phyloP scores from a whole-genome alignment of 2,888 invertebrate species.

The Allacma fusca region DNA sequence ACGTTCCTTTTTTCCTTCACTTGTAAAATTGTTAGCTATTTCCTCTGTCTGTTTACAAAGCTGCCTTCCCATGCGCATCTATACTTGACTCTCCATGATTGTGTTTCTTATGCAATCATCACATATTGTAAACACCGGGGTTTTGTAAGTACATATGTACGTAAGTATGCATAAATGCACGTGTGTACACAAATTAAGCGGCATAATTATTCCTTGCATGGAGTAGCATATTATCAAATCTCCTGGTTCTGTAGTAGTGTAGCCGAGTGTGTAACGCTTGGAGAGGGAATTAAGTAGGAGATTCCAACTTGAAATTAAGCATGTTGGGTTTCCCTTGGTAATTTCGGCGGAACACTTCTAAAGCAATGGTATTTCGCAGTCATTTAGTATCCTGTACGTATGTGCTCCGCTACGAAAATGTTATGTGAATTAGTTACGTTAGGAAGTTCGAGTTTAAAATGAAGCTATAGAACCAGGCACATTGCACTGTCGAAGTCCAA shows the following conservation, averaged over 20 bases:
- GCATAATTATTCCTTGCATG: no score
- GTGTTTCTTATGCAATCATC: neutral
- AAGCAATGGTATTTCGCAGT: neutral
- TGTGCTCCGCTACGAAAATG: neutral
- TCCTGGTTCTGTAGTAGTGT: neutral
- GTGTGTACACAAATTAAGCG: no score
- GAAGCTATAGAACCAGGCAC: neutral
- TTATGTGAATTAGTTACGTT: neutral
- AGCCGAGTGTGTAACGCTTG: neutral
- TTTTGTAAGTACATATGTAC: conserved; percentile 2
- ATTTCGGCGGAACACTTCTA: neutral
- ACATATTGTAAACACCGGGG: no score
- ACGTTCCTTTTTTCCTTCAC: conserved; percentile 13
- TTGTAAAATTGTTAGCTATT: conserved; percentile 19
- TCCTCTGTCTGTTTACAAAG: conserved; percentile 21
- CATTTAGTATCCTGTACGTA: neutral
- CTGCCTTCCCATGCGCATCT: neutral
- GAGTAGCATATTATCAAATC: no score
- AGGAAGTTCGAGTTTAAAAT: neutral
- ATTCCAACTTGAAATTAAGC: neutral
- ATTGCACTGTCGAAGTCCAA: no score
- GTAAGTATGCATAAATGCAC: no score
- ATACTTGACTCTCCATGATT: neutral
- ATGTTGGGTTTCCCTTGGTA: neutral
- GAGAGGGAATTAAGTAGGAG: neutral